These are phyloP conservation scores for Drosophila recens DNA, from an alignment of 2,888 invertebrate genomes.

Conservation along the genomic window DNA sequence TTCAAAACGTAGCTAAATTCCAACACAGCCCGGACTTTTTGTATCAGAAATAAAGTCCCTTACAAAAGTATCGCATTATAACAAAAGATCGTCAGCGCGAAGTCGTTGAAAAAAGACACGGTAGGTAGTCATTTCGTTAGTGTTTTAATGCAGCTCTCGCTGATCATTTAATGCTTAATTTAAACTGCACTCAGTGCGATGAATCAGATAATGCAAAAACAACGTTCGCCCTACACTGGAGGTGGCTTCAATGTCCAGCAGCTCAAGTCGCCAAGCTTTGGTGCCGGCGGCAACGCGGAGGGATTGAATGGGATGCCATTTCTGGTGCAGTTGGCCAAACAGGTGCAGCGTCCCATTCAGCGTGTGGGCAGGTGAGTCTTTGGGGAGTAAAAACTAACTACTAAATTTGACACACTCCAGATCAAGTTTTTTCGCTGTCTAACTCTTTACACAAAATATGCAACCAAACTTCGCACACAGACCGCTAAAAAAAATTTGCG, in stretches of 20 bases:
- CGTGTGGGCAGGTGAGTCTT: conserved; percentile 7
- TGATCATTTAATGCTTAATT: neutral
- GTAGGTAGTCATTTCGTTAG: neutral
- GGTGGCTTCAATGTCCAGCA: conserved; percentile 42
- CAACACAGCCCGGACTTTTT: conserved; percentile 38
- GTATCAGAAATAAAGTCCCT: conserved; percentile 21
- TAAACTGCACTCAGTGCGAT: neutral
- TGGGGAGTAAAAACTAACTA: neutral
- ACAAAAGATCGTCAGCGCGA: neutral
- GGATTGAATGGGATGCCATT: conserved; percentile 49
- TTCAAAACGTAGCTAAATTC: conserved; percentile 46
- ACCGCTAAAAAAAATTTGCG: too few relatives aligned
- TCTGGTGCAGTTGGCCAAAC: conserved; percentile 34
- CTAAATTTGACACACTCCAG: too few relatives aligned
- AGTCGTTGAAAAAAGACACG: neutral
- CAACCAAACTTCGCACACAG: too few relatives aligned
- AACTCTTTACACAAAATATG: too few relatives aligned
- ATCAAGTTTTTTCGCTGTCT: too few relatives aligned
- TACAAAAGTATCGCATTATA: conserved; percentile 10
- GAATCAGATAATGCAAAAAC: conserved; percentile 59
- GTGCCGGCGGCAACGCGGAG: conserved; percentile 3
- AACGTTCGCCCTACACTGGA: conserved; percentile 62
- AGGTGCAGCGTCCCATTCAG: conserved; percentile 31
- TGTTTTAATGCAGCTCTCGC: too few relatives aligned
- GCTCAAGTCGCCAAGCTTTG: conserved; percentile 22